Conservation (phyloP, 2,797 vertebrate genomes). For the Myotis daubentonii region DNA sequence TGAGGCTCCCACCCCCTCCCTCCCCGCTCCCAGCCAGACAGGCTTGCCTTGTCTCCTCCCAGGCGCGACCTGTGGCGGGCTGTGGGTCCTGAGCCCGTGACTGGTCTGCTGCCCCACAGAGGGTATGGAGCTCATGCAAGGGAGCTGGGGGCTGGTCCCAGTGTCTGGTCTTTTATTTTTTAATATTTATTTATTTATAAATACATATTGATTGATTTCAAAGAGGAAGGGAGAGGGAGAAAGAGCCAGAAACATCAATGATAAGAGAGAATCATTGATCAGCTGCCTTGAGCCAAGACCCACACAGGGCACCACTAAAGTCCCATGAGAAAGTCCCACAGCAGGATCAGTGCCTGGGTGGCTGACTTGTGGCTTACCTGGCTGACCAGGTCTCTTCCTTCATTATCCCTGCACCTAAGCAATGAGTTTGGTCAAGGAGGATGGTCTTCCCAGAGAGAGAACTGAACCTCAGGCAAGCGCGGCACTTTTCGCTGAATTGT, state of each 20-base stretch:
- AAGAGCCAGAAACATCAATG: too few species aligned
- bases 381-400: not conserved
- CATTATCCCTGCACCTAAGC: not conserved
- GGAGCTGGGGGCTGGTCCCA: not conserved
- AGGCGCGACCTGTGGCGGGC: rapidly evolving
- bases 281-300: not conserved
- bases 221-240: too few species aligned
- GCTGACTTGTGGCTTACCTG: not conserved
- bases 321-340: not conserved
- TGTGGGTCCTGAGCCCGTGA: not conserved
- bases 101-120: not conserved
- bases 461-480: not conserved
- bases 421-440: not conserved
- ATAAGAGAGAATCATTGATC: too few species aligned
- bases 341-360: not conserved
- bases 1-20: not conserved
- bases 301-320: not conserved
- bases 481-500: not conserved
- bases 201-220: too few species aligned
- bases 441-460: not conserved
- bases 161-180: not conserved
- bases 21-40: not conserved
- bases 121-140: not conserved
- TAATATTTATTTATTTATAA: too few species aligned
- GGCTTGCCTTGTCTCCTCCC: not conserved